phyloP scores from a whole-genome alignment of 53 echinoderm and acorn worm species.

The Zoroaster sp. region DNA sequence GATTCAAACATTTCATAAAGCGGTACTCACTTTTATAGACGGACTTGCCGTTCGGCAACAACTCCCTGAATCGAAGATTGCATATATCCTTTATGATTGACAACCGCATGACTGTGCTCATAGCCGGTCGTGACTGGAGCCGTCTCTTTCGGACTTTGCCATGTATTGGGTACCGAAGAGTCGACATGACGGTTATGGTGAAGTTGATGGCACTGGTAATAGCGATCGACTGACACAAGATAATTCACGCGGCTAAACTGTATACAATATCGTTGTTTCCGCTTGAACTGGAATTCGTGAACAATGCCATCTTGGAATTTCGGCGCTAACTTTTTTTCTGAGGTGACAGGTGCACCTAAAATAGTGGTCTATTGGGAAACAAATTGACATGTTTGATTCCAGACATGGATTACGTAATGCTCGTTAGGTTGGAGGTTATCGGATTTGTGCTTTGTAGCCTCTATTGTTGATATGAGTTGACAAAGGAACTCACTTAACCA shows the following conservation, averaged over 20 bases:
- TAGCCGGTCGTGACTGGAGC: conserved; percentile 24
- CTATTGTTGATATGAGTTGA: no score
- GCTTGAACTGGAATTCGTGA: not conserved
- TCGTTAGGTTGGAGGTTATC: no score
- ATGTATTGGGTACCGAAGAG: not conserved
- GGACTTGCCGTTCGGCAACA: not conserved
- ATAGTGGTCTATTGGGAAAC: no score
- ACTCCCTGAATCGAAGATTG: conserved; percentile 5
- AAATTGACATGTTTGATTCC: no score
- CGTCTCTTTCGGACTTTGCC: conserved; percentile 6
- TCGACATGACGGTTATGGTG: not conserved
- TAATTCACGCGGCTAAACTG: no score
- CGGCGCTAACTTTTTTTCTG: not conserved
- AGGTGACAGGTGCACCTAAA: not conserved
- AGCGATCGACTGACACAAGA: no score
- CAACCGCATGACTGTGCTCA: conserved; percentile 43
- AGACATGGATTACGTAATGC: no score
- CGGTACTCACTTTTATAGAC: conserved; percentile 28
- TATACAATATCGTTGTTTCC: not conserved
- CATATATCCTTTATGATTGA: conserved; percentile 27
- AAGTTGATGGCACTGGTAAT: not conserved
- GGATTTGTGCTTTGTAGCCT: no score
- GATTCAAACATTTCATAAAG: no score
- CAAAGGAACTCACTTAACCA: no score
- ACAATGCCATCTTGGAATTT: not conserved